phyloP scores from a whole-genome alignment of 2,888 invertebrate genomes.

The Parasteatoda lunata region DNA sequence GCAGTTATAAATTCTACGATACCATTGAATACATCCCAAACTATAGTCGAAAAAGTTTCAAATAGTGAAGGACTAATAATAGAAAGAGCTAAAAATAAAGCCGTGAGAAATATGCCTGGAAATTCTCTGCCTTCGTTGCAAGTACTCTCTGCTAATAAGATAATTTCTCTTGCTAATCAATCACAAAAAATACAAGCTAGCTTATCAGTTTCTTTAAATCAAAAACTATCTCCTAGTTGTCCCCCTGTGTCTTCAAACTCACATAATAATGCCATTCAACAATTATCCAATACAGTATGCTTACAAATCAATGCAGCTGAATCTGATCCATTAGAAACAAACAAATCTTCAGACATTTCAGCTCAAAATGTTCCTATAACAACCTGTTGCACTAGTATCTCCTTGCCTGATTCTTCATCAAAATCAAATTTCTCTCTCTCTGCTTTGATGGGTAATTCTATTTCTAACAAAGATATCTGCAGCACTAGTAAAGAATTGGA shows the following conservation, averaged over 20 bases:
- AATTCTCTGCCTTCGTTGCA: slow-evolving; percentile 59
- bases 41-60: background rate
- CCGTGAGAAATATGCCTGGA: slow-evolving; percentile 20
- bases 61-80: background rate
- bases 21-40: background rate
- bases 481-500: background rate
- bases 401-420: background rate
- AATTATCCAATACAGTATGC: slow-evolving; percentile 21
- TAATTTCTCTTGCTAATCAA: slow-evolving; percentile 53
- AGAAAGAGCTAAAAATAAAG: background rate
- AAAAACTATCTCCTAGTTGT: slow-evolving; percentile 13
- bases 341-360: background rate
- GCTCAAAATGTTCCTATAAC: slow-evolving; percentile 12
- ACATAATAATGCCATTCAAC: slow-evolving; percentile 2
- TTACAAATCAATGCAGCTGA: slow-evolving; percentile 30
- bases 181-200: slow-evolving; percentile 31
- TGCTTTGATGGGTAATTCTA: slow-evolving; percentile 45
- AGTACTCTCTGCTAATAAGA: slow-evolving; percentile 63
- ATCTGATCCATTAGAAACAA: slow-evolving; percentile 2
- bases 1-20: background rate
- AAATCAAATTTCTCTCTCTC: slow-evolving; percentile 60
- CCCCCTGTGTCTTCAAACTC: slow-evolving; percentile 16
- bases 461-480: slow-evolving; percentile 4
- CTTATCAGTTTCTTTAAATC: slow-evolving; percentile 22
- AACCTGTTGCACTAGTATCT: background rate